phyloP scores from a whole-genome alignment of 92 coral and sea anemone genomes.

The Paragorgia papillata region DNA sequence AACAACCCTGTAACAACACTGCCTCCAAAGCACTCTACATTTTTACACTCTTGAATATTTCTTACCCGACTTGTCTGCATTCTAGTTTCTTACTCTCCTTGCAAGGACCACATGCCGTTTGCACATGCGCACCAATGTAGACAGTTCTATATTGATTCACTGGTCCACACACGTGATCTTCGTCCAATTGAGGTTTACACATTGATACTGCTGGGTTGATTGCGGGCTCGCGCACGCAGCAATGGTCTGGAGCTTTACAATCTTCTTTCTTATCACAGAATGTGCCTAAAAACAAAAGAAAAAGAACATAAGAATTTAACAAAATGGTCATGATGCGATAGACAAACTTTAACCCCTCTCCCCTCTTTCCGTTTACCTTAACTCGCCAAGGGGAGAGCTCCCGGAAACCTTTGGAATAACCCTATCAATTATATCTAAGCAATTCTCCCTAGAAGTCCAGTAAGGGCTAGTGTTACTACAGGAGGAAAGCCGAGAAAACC shows the following conservation, averaged over 20 bases:
- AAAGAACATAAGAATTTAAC: neutral
- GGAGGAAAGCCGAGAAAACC: no score
- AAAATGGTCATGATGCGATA: no score
- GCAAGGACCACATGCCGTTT: conserved; percentile 97
- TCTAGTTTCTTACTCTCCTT: conserved; percentile 79
- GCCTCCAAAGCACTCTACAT: no score
- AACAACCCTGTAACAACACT: no score
- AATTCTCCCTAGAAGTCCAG: no score
- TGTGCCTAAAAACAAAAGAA: conserved; percentile 57
- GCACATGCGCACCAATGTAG: conserved; percentile 99
- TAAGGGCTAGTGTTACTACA: no score
- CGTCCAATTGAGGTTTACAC: conserved; percentile 96
- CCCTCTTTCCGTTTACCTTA: no score
- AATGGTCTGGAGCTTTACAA: conserved; percentile 90
- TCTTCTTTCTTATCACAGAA: conserved; percentile 99
- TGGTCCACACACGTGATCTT: conserved; percentile 98
- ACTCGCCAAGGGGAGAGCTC: no score
- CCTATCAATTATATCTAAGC: no score
- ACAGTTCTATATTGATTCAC: conserved; percentile 93
- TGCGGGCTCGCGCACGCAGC: conserved; percentile 97
- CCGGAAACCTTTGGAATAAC: no score
- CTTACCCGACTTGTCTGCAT: conserved; percentile 99
- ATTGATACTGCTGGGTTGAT: conserved; percentile 96
- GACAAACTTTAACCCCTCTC: no score
- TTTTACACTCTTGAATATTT: no score